These are phyloP conservation scores for Hydrochoerus hydrochaeris DNA, from an alignment of 2,113 vertebrate species.

Conservation along the genomic window DNA sequence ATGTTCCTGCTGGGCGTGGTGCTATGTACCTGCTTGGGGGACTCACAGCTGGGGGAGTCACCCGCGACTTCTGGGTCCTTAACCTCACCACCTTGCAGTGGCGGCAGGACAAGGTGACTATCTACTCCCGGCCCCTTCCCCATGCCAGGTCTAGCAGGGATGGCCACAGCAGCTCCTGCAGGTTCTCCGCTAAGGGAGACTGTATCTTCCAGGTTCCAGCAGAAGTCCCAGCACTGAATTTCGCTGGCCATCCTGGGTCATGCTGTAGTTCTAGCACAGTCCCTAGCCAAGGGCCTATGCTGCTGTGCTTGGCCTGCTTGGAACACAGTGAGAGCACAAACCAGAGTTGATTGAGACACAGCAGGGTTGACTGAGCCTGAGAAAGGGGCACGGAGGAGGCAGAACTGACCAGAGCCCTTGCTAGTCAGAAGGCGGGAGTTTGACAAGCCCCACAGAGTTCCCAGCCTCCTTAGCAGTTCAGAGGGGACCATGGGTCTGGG, in stretches of 20 bases:
- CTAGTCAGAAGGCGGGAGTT: neutral
- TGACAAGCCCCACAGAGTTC: neutral
- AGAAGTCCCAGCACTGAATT: neutral
- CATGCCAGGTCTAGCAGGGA: neutral
- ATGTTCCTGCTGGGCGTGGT: conserved; percentile 83
- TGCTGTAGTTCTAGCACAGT: neutral
- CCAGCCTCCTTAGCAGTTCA: neutral
- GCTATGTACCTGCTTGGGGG: conserved; percentile 94
- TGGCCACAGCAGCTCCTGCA: neutral
- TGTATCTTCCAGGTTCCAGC: neutral
- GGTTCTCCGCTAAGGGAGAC: neutral
- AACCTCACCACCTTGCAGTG: conserved; percentile 94
- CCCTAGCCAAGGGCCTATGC: neutral
- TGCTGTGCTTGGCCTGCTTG: too few relatives aligned
- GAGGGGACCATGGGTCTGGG: neutral
- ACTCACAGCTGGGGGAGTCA: conserved; percentile 87
- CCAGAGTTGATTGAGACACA: neutral
- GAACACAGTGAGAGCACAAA: too few relatives aligned
- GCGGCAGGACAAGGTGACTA: conserved; percentile 90
- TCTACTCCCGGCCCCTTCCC: conserved; percentile 40
- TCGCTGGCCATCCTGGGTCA: neutral
- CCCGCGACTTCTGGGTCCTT: conserved; percentile 93
- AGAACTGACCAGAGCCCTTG: neutral
- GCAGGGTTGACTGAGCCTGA: fast-evolving
- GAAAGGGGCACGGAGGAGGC: neutral